Evolutionary conservation across 1,140 invertebrate genomes (phyloP), one percentile per base, ranked within the genome.

Genomic region (Trichonephila inaurata): DNA sequence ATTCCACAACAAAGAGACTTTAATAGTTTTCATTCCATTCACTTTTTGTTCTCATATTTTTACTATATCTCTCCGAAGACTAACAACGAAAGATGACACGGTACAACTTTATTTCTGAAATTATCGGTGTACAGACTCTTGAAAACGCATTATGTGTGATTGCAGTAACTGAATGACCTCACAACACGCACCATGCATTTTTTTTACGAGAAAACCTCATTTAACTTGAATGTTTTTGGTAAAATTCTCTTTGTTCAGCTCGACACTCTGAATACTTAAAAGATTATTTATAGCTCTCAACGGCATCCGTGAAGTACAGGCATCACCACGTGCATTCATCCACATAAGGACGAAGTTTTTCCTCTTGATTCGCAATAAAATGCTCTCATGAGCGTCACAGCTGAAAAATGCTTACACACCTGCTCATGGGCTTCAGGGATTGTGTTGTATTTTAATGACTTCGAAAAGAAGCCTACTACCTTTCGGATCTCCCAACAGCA

Each of bases 231-330:
- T 33, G 18, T 60, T 83, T 14, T 85, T 14, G 44, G 12, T 16
- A 85, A 58, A 60, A 58, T 83, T 85, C n/a, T 85, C 82, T 85
- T 85, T 85, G 82, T 85, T 58, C 40, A 58, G 82, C 82, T 58
- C 82, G 51, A 85, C 82, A 58, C 19, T 58, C 21, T 58, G 82
- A 21, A 24, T 24, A 58, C 82, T 85, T 44, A 85, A 85, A 83
- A 21, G 82, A 85, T 58, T 85, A 85, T 85, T 85, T 85, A 85
- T 85, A 85, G 58, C 82, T n/a, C 82, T 85, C 44, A 60, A n/a
- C 82, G 44, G 19, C 82, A 85, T 85, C 44, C 21, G 58, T 58
- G 14, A 58, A 60, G 58, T 85, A 60, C 10, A 58, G n/a, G 58
- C 44, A 85, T 85, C 51, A 58, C 19, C 82, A 85, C 69, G 24